Percentiles rank a stretch among this genome's conserved stretches.
These are phyloP conservation scores for Falco rusticolus DNA, from an alignment of 2,797 vertebrate species.

Conservation along the genomic window DNA sequence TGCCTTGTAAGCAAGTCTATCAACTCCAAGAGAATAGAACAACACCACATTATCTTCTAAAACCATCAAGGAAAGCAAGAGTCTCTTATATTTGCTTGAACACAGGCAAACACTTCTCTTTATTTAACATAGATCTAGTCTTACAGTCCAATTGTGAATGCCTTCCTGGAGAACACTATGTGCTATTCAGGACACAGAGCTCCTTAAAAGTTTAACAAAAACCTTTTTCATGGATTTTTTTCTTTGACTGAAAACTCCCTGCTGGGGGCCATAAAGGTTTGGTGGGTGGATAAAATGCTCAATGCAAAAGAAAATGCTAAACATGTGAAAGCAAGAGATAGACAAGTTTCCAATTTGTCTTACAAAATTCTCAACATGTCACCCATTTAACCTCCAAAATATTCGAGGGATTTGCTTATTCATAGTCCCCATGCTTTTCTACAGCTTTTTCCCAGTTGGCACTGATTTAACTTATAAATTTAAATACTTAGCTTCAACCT, in stretches of 20 bases:
- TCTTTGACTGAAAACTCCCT: not conserved
- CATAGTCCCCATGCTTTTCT: not conserved
- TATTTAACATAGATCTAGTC: not conserved
- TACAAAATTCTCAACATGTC: not conserved
- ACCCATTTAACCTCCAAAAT: not conserved
- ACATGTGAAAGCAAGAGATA: not conserved
- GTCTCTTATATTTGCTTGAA: not conserved
- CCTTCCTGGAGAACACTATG: not conserved
- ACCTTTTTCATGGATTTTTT: not conserved
- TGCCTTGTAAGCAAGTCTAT: not conserved
- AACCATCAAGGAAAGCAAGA: not conserved
- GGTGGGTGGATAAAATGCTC: not conserved
- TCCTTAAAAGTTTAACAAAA: slow-evolving; percentile 30
- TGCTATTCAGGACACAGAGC: not conserved
- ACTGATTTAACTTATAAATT: not conserved
- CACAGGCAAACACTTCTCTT: not conserved
- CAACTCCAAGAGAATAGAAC: not conserved
- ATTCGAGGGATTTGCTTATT: not conserved
- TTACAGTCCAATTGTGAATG: not conserved
- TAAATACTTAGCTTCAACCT: not conserved
- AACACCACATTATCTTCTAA: not conserved
- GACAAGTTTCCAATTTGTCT: not conserved
- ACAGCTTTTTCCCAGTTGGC: not conserved
- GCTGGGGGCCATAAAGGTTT: not conserved
- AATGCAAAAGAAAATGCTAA: not conserved